Base-by-base conservation (phyloP, 1,140 invertebrate genomes). In the Gryon sp. region DNA sequence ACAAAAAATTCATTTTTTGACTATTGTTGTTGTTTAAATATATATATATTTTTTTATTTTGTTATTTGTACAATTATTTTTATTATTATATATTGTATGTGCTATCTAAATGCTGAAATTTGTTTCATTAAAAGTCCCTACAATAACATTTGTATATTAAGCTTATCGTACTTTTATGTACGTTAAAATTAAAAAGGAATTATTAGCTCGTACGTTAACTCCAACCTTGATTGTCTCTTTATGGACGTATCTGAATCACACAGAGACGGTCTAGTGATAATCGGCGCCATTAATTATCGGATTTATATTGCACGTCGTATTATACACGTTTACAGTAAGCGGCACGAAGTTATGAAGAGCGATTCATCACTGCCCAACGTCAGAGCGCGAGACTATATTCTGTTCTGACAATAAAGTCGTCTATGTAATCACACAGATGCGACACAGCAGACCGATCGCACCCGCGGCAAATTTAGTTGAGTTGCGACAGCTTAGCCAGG, bases 221-320 rank as follows among this genome's bases (percentile, higher is more conserved):
- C 45, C 41, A 52, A 70, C 22, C 65, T 60, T 53, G 57, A 70
- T 70, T 76, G 59, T 60, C 59, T 46, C 41, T 2, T 41, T 20
- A 41, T 50, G 55, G 45, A 63, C 63, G 69, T 78, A 50, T 20
- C 38, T 52, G 24, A 78, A 78, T 78, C 48, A 69, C 59, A 57
- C n/a, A n/a, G 69, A 48, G 48, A 60, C 11, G 46, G 24, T 41
- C 36, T 18, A 19, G 48, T n/a, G 22, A 63, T 73, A 78, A 78
- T 78, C 63, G 69, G 34, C 24, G 48, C 43, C 69, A 78, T 78
- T 74, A 74, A 78, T 78, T 78, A 74, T 78, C 22, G 63, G 65
- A 74, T 78, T 78, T 70, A 70, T 66, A 78, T 70, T 65, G 53
- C 53, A 43, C 65, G 65, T 52, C 40, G 36, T 24, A 76, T 76